Percentiles rank a stretch among this genome's conserved stretches.
Evolutionary conservation across 2,888 invertebrate genomes (phyloP).

Genomic region (Acronicta aceris): DNA sequence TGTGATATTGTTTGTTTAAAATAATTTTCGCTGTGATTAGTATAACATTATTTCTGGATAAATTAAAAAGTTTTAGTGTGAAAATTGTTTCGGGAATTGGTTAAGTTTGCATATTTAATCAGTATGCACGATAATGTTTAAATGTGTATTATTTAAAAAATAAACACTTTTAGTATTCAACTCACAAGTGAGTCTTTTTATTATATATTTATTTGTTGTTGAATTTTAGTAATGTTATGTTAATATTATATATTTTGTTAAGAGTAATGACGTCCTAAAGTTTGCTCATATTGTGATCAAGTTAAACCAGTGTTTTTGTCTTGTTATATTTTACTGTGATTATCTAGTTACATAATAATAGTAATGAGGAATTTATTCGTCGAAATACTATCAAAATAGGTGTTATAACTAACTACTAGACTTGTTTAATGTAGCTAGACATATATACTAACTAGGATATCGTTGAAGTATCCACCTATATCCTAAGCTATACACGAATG

Average conservation of each 20-base stretch:
- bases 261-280: constrained; percentile 23
- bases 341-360: constrained; percentile 9
- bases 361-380: constrained; percentile 39
- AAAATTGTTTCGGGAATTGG: neutral
- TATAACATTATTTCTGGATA: neutral
- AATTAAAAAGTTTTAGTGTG: neutral
- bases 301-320: constrained; percentile 1
- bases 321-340: constrained; percentile 2
- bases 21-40: constrained; percentile 21
- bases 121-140: neutral
- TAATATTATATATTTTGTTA: constrained; percentile 18
- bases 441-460: constrained; percentile 38
- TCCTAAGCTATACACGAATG: constrained; percentile 27
- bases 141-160: constrained; percentile 2
- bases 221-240: constrained; percentile 5
- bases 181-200: constrained; percentile 11
- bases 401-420: constrained; percentile 24
- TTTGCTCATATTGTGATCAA: constrained; percentile 31
- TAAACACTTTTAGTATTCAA: neutral
- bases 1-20: constrained; percentile 32
- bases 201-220: constrained; percentile 10
- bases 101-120: constrained; percentile 1
- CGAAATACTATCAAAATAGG: constrained; percentile 53
- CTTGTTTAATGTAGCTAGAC: constrained; percentile 42
- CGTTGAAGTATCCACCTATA: constrained; percentile 21